Evolutionary conservation across 2,797 vertebrate genomes (phyloP).

Genomic region (Danio albolineatus): DNA sequence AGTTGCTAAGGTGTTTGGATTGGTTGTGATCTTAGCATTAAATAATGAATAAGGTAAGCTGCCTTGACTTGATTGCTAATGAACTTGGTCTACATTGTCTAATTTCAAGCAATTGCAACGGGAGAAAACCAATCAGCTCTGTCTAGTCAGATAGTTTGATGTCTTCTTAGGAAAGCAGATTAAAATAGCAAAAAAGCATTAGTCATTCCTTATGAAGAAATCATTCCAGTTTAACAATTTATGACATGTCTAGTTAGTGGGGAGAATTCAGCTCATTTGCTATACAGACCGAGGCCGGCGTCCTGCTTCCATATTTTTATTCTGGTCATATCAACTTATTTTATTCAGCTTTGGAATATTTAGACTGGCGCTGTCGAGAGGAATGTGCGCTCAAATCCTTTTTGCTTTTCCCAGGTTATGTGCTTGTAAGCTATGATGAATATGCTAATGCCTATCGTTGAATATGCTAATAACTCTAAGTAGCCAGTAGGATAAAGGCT

Average conservation of each 20-base stretch:
- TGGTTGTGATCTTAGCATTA: too few species aligned
- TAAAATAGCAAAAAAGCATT: not conserved
- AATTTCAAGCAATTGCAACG: not conserved
- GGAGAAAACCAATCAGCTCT: not conserved
- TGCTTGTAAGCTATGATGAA: conserved; percentile 41
- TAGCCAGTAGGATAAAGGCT: conserved; percentile 8
- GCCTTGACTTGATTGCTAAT: too few species aligned
- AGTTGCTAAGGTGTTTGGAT: too few species aligned
- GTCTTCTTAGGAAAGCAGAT: not conserved
- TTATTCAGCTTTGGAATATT: conserved; percentile 32
- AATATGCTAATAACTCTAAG: conserved; percentile 28
- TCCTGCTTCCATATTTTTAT: conserved; percentile 10
- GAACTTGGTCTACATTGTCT: too few species aligned
- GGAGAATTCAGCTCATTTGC: not conserved
- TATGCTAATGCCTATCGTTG: conserved; percentile 25
- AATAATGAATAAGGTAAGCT: too few species aligned
- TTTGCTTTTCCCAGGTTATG: conserved; percentile 20
- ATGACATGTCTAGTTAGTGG: not conserved
- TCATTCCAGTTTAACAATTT: not conserved
- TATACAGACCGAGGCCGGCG: not conserved
- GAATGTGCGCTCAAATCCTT: conserved; percentile 20
- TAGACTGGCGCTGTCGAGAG: conserved; percentile 9
- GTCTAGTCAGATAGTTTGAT: not conserved
- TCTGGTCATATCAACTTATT: not conserved
- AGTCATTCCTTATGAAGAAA: not conserved